Conservation (phyloP, 2,797 vertebrate species). For the Gallirallus australis region DNA sequence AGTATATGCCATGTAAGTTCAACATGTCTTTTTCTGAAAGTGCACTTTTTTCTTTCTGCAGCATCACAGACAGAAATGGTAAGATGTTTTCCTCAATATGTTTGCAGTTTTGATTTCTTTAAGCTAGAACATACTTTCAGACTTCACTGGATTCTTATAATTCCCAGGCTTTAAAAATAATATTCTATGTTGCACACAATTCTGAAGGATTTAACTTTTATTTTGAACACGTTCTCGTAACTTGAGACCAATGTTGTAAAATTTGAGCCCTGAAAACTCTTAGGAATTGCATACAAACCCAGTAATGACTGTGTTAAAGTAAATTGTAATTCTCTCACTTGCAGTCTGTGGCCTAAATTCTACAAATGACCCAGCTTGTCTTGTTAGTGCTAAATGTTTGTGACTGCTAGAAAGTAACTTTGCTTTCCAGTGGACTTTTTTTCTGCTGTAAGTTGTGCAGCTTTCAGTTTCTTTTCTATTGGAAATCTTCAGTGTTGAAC, state of each 20-base stretch:
- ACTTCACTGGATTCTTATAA: background rate
- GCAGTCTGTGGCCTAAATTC: background rate
- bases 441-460: background rate
- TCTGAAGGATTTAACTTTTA: background rate
- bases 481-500: background rate
- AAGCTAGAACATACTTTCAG: background rate
- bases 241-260: background rate
- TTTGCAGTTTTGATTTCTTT: background rate
- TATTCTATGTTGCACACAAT: background rate
- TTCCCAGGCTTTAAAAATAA: background rate
- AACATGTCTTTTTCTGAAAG: conserved; percentile 22
- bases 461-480: background rate
- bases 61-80: conserved; percentile 75
- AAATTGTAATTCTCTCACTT: background rate
- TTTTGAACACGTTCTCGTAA: background rate
- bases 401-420: background rate
- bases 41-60: conserved; percentile 44
- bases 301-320: background rate
- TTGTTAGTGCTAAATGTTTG: background rate
- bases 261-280: background rate
- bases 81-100: conserved; percentile 41
- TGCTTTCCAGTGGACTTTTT: background rate
- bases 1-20: background rate
- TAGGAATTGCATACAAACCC: background rate
- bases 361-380: background rate